phyloP scores from a whole-genome alignment of 2,888 invertebrate genomes.

The Thymelicus lineola region DNA sequence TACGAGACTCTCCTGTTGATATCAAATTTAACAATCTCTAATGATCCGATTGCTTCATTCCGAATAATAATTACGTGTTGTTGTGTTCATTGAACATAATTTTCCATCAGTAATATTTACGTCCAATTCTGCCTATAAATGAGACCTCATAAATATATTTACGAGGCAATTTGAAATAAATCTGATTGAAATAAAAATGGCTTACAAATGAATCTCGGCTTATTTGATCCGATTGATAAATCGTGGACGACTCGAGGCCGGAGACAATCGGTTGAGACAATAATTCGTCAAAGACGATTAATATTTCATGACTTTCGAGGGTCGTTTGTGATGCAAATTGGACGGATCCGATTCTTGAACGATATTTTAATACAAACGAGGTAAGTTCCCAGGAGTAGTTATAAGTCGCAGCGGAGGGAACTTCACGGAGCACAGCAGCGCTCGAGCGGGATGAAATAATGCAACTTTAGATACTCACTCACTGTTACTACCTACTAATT shows the following conservation, averaged over 20 bases:
- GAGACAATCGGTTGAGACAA: conserved; percentile 36
- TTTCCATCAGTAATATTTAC: no score
- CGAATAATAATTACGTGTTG: no score
- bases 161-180: conserved; percentile 5
- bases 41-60: no score
- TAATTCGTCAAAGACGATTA: conserved; percentile 39
- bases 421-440: conserved; percentile 19
- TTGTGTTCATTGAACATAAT: no score
- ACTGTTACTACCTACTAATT: no score
- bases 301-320: conserved; percentile 38
- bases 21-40: no score
- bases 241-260: conserved; percentile 23
- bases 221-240: conserved; percentile 29
- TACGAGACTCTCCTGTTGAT: no score
- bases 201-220: conserved; percentile 27
- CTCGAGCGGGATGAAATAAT: background rate
- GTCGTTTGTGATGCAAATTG: conserved; percentile 38
- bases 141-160: conserved; percentile 16
- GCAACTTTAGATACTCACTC: no score
- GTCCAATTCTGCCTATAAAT: background rate
- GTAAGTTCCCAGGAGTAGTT: conserved; percentile 33
- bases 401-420: conserved; percentile 20
- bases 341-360: conserved; percentile 33
- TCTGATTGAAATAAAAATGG: conserved; percentile 30
- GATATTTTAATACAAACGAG: conserved; percentile 38